These are phyloP conservation scores for Lepeophtheirus salmonis DNA, from an alignment of 1,140 invertebrate genomes.

Conservation along the genomic window DNA sequence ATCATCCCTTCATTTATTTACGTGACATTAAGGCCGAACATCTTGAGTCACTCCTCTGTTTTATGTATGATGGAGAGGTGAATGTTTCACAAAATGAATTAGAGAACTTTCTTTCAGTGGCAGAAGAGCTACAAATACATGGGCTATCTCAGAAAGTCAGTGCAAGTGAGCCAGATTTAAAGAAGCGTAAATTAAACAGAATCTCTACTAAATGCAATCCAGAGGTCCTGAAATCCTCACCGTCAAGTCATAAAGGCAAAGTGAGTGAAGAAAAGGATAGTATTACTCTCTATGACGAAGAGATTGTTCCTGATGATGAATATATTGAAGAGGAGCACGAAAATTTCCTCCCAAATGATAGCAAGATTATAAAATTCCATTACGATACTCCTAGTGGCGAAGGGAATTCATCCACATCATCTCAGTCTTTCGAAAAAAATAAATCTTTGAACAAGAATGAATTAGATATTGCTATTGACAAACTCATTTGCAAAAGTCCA, in stretches of 20 bases:
- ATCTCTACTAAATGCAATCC: too few species aligned
- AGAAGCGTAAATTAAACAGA: not conserved
- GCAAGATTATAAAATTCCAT: too few species aligned
- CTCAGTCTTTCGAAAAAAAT: too few species aligned
- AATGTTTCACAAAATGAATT: not conserved
- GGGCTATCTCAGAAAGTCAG: not conserved
- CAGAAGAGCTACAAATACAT: not conserved
- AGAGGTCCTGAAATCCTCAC: not conserved
- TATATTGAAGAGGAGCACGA: too few species aligned
- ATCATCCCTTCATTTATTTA: constrained; percentile 2
- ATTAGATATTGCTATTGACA: not conserved
- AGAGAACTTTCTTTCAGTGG: not conserved
- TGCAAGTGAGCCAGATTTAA: not conserved
- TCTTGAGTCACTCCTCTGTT: not conserved
- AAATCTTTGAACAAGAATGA: not conserved
- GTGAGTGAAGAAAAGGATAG: not conserved
- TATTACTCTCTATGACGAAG: not conserved
- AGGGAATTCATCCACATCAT: not conserved
- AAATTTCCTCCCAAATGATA: too few species aligned
- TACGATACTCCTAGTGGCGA: not conserved
- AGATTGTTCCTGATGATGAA: not conserved
- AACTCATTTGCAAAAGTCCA: not conserved
- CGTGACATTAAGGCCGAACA: not conserved
- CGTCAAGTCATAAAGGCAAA: not conserved
- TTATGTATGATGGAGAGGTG: not conserved